Evolutionary conservation across 2,113 vertebrate genomes (phyloP).

Genomic region (Lynx canadensis): DNA sequence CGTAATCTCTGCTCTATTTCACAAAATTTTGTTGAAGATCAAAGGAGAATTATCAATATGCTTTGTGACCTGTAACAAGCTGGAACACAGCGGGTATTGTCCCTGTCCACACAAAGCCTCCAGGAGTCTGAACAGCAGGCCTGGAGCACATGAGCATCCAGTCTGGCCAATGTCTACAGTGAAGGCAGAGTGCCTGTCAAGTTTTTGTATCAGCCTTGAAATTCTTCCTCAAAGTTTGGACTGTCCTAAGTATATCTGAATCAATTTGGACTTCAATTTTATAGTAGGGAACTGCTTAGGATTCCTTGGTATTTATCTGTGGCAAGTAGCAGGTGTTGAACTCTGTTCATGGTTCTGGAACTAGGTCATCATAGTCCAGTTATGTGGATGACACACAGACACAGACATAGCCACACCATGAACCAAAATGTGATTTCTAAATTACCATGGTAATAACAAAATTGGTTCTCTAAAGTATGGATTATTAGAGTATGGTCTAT

Average conservation of each 20-base stretch:
- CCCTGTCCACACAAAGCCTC: neutral
- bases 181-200: neutral
- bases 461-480: neutral
- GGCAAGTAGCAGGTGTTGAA: neutral
- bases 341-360: neutral
- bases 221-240: neutral
- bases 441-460: neutral
- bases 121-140: neutral
- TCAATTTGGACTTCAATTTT: neutral
- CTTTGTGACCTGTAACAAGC: neutral
- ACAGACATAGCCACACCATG: neutral
- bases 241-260: neutral
- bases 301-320: neutral
- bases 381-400: neutral
- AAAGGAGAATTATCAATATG: neutral
- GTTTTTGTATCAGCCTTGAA: neutral
- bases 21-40: neutral
- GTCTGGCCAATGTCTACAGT: no score
- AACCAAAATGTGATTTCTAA: neutral
- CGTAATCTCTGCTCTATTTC: neutral
- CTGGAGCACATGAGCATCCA: rapidly evolving
- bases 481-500: neutral
- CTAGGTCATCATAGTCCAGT: neutral
- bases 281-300: neutral
- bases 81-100: neutral